Evolutionary conservation across 2,888 invertebrate genomes (phyloP).

Genomic region (Labia minor): DNA sequence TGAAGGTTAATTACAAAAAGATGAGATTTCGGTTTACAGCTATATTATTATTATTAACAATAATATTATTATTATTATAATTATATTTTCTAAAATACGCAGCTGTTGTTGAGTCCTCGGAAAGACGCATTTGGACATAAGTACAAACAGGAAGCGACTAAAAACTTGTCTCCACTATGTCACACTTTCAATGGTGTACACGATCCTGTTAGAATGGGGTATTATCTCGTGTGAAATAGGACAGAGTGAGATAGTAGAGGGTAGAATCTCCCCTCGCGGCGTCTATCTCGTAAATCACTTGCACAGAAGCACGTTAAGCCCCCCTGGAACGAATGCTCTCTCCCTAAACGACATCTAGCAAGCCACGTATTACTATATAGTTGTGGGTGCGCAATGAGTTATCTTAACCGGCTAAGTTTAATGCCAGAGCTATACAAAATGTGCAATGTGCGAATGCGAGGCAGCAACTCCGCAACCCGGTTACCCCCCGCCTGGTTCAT

Average conservation of each 20-base stretch:
- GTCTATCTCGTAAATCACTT: conserved; percentile 7
- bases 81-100: no score
- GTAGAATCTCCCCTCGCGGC: not conserved
- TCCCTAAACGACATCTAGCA: conserved; percentile 4
- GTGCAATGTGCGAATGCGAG: not conserved
- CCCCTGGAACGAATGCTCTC: not conserved
- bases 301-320: conserved; percentile 4
- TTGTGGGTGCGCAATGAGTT: conserved; percentile 7
- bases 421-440: conserved; percentile 1
- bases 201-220: not conserved
- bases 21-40: not conserved
- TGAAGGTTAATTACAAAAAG: not conserved
- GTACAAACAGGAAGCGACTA: not conserved
- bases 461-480: no score
- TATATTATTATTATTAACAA: not conserved
- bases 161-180: conserved; percentile 1
- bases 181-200: conserved; percentile 3
- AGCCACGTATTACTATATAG: conserved; percentile 7
- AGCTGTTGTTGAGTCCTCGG: not conserved
- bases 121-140: not conserved
- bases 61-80: no score
- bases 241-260: not conserved
- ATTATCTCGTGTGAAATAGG: conserved; percentile 13
- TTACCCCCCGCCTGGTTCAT: not conserved
- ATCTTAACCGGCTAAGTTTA: conserved; percentile 6